Evolutionary conservation across 2,888 invertebrate species (phyloP).

Genomic region (Chrysolina haemoptera): DNA sequence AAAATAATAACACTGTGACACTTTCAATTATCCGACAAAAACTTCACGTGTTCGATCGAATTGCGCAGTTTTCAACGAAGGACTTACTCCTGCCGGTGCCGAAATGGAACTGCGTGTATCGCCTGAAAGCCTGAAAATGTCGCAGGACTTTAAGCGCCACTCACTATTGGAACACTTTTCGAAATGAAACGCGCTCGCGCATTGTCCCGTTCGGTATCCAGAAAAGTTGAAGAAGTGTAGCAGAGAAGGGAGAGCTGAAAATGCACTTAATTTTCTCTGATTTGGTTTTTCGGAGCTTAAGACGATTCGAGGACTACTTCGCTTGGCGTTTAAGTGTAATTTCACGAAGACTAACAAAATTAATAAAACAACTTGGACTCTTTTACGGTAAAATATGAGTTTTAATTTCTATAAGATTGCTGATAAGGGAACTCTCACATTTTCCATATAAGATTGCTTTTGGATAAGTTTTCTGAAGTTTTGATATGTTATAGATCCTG

Average conservation of each 20-base stretch:
- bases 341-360: not conserved
- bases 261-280: not conserved
- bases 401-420: too few relatives aligned
- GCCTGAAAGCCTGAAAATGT: conserved; percentile 17
- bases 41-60: not conserved
- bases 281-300: not conserved
- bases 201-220: not conserved
- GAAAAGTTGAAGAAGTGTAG: not conserved
- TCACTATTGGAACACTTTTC: not conserved
- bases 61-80: not conserved
- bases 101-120: conserved; percentile 11
- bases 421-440: too few relatives aligned
- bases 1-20: not conserved
- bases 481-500: too few relatives aligned
- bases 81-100: not conserved
- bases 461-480: too few relatives aligned
- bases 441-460: too few relatives aligned
- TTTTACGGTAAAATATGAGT: not conserved
- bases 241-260: not conserved
- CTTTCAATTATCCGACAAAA: not conserved
- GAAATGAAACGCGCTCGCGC: conserved; percentile 12
- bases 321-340: not conserved
- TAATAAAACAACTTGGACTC: not conserved
- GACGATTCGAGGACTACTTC: not conserved
- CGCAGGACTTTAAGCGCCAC: conserved; percentile 16